Evolutionary conservation across 2,888 invertebrate genomes (phyloP).

Genomic region (Dexiosoma caninum): DNA sequence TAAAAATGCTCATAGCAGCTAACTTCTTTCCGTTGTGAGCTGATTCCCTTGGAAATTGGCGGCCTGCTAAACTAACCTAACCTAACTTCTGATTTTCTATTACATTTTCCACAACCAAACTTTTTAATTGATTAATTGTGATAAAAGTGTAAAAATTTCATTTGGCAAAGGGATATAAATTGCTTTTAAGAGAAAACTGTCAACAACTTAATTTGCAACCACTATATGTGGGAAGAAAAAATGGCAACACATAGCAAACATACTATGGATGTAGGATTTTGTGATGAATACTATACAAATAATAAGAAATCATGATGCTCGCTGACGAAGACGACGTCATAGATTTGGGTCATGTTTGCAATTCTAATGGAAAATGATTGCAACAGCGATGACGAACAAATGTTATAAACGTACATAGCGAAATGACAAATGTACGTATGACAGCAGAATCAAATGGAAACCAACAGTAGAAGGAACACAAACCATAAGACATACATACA

Average conservation of each 20-base stretch:
- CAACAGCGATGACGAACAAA: slow-evolving; percentile 65
- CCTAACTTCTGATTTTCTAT: too few relatives aligned
- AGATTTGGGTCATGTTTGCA: slow-evolving; percentile 75
- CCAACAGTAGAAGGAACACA: neutral
- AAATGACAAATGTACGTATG: neutral
- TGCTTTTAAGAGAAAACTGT: slow-evolving; percentile 2
- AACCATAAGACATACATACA: slow-evolving; percentile 1
- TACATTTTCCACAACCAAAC: too few relatives aligned
- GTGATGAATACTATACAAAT: neutral
- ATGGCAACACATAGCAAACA: slow-evolving; percentile 5
- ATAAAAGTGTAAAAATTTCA: slow-evolving; percentile 9
- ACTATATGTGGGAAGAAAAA: slow-evolving; percentile 11
- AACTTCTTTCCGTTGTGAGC: too few relatives aligned
- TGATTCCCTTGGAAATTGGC: too few relatives aligned
- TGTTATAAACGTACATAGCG: slow-evolving; percentile 11
- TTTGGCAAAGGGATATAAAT: neutral
- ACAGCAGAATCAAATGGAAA: neutral
- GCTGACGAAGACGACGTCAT: slow-evolving; percentile 42
- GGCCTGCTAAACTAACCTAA: too few relatives aligned
- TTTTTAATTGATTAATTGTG: slow-evolving; percentile 17
- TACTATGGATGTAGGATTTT: neutral
- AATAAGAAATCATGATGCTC: slow-evolving; percentile 17
- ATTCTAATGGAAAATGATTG: slow-evolving; percentile 75
- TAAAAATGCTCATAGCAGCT: too few relatives aligned
- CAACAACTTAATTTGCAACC: slow-evolving; percentile 29